phyloP scores from a whole-genome alignment of 1,140 invertebrate genomes.

The Scylla paramamosain region DNA sequence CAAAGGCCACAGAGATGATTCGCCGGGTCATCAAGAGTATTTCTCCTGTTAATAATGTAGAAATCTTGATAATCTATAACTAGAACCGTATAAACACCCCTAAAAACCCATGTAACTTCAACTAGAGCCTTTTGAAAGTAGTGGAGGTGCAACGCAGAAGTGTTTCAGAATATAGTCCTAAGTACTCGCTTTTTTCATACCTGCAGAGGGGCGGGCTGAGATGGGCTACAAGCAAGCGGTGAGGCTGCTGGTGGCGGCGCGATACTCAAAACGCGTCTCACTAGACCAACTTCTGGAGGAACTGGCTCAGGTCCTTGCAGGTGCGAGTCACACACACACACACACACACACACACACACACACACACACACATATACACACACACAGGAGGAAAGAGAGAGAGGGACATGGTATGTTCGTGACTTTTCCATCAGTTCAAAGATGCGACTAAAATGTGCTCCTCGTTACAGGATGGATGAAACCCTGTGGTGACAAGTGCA shows the following conservation, averaged over 20 bases:
- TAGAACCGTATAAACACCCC: too few relatives aligned
- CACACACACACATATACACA: background rate
- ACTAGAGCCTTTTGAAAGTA: too few relatives aligned
- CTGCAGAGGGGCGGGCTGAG: background rate
- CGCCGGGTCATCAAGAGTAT: too few relatives aligned
- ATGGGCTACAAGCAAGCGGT: slow-evolving; percentile 30
- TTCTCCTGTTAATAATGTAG: too few relatives aligned
- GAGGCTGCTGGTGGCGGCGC: slow-evolving; percentile 34
- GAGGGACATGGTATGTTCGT: background rate
- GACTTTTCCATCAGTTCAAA: background rate
- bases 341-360: background rate
- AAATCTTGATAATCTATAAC: too few relatives aligned
- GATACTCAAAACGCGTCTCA: background rate
- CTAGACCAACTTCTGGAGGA: background rate
- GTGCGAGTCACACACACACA: slow-evolving; percentile 1
- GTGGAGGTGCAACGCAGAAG: too few relatives aligned
- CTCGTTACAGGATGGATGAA: slow-evolving; percentile 37
- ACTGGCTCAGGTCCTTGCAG: background rate
- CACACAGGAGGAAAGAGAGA: background rate
- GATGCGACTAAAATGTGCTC: background rate
- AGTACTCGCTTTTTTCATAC: background rate
- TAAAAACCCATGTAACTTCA: too few relatives aligned
- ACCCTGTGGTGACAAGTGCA: slow-evolving; percentile 37
- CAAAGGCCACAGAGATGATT: too few relatives aligned
- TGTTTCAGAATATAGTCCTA: too few relatives aligned